Evolutionary conservation across 2,888 invertebrate species (phyloP).

Genomic region (Amphipoea lucens): DNA sequence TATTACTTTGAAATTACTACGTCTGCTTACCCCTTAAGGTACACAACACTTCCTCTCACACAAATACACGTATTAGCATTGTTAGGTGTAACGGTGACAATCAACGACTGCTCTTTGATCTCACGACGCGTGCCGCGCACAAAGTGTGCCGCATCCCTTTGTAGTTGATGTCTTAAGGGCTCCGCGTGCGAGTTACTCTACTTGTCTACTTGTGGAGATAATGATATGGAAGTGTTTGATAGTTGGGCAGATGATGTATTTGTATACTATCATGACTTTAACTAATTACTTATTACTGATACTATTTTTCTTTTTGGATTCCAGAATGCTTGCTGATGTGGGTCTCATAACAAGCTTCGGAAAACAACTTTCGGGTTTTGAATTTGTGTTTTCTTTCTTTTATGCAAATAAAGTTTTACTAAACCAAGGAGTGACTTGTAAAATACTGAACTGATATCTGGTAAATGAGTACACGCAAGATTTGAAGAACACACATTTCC

Average conservation of each 20-base stretch:
- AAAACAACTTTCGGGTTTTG: background rate
- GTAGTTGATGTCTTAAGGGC: conserved; percentile 56
- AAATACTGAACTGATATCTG: background rate
- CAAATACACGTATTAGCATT: conserved; percentile 50
- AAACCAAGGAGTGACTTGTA: background rate
- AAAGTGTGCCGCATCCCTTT: conserved; percentile 67
- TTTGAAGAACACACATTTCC: background rate
- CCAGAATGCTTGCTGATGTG: background rate
- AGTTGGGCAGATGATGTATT: background rate
- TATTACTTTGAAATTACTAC: background rate
- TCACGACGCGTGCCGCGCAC: conserved; percentile 74
- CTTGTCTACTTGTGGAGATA: conserved; percentile 26
- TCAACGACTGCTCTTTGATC: conserved; percentile 69
- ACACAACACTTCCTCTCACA: conserved; percentile 15
- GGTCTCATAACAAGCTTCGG: background rate
- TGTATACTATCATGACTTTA: background rate
- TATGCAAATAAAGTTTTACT: background rate
- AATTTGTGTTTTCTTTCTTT: background rate
- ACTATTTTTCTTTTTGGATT: background rate
- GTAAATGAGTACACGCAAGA: background rate
- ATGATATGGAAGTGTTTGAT: conserved; percentile 35
- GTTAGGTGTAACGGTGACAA: conserved; percentile 52
- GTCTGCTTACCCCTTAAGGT: conserved; percentile 23
- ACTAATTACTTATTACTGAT: background rate
- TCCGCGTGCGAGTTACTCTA: conserved; percentile 19